These are phyloP conservation scores for Geococcyx californianus DNA, from an alignment of 2,113 vertebrate species.

Conservation along the genomic window DNA sequence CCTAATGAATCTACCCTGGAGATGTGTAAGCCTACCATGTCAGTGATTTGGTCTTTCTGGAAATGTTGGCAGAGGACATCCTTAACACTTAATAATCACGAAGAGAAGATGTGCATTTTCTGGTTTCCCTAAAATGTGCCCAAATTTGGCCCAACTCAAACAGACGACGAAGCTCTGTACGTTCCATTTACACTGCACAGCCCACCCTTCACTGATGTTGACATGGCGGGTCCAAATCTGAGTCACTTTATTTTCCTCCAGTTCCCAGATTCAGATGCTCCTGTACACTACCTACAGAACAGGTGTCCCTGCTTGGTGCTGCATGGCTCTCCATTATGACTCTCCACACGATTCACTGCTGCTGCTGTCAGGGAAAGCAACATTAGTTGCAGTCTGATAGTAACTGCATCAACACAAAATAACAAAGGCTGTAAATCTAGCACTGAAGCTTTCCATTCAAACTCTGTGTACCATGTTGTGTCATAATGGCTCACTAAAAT, in stretches of 20 bases:
- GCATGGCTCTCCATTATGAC: neutral
- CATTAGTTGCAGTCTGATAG: neutral
- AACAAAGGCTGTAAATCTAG: neutral
- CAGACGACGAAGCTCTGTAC: neutral
- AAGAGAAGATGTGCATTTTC: neutral
- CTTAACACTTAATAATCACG: neutral
- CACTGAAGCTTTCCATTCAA: neutral
- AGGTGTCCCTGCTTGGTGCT: neutral
- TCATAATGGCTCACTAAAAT: neutral
- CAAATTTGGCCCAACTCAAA: neutral
- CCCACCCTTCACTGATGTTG: neutral
- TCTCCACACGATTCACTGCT: neutral
- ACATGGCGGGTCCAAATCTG: neutral
- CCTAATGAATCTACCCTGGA: neutral
- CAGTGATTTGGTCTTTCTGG: neutral
- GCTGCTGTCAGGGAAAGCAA: neutral
- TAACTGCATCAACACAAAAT: neutral
- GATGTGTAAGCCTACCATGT: neutral
- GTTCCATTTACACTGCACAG: neutral
- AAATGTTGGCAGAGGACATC: neutral
- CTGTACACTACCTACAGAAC: neutral
- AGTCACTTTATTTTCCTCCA: neutral
- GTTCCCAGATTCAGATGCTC: neutral
- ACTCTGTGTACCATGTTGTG: accelerated
- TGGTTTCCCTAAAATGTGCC: neutral